phyloP scores from a whole-genome alignment of 2,888 invertebrate genomes.

The Chydorus sphaericus region DNA sequence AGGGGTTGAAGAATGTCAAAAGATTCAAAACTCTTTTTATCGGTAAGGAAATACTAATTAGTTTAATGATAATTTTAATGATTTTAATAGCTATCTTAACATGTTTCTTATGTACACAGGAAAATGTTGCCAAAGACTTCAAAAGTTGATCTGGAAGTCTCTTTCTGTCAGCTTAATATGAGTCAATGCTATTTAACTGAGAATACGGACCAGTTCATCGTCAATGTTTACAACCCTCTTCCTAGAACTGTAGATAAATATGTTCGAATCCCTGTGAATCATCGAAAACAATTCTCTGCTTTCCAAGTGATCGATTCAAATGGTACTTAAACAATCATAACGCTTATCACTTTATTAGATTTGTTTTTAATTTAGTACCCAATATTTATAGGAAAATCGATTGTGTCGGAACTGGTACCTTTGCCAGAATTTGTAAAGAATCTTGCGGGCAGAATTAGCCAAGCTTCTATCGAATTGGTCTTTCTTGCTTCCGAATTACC shows the following conservation, averaged over 20 bases:
- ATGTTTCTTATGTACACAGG: background rate
- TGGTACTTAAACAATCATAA: conserved; percentile 34
- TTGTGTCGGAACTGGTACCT: conserved; percentile 34
- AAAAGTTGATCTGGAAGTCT: conserved; percentile 20
- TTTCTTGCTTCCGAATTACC: conserved; percentile 50
- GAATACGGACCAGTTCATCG: conserved; percentile 34
- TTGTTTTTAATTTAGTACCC: conserved; percentile 23
- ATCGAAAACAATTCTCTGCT: too few relatives aligned
- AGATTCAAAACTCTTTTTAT: conserved; percentile 39
- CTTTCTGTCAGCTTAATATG: conserved; percentile 38
- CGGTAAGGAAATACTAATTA: too few relatives aligned
- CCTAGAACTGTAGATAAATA: conserved; percentile 35
- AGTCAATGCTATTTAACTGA: conserved; percentile 41
- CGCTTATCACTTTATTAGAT: background rate
- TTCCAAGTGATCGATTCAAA: conserved; percentile 48
- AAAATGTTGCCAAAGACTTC: conserved; percentile 11
- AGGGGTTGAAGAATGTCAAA: conserved; percentile 46
- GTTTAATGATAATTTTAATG: background rate
- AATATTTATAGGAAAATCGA: conserved; percentile 19
- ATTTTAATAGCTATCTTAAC: too few relatives aligned
- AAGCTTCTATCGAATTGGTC: conserved; percentile 36
- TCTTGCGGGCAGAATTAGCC: conserved; percentile 47
- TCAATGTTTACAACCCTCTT: conserved; percentile 47
- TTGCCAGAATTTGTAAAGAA: conserved; percentile 39
- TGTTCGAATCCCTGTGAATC: conserved; percentile 37